phyloP scores from a whole-genome alignment of 1,140 invertebrate genomes.

The Nephila pilipes region DNA sequence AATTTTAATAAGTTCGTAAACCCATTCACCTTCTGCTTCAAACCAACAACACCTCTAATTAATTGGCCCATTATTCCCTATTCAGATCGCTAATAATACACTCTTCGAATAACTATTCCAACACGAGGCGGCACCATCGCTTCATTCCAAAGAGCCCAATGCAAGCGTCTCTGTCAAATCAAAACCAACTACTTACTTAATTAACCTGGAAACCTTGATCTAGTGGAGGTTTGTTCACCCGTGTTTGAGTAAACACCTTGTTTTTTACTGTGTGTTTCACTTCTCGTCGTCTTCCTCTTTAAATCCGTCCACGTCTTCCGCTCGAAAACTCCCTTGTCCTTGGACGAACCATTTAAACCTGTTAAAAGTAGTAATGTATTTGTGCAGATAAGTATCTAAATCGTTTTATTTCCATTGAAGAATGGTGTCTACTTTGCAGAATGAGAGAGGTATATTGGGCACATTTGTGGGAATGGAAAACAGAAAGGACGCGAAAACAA shows the following conservation, averaged over 20 bases:
- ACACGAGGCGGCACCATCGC: not conserved
- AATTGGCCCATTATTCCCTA: not conserved
- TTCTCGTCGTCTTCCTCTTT: conserved; percentile 1
- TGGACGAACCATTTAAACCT: not conserved
- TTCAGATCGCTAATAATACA: not conserved
- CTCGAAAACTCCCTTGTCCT: not conserved
- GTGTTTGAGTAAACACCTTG: conserved; percentile 39
- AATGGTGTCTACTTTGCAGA: no score
- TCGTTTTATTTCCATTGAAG: not conserved
- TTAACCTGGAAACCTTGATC: conserved; percentile 73
- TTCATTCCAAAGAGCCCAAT: not conserved
- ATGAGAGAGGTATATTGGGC: not conserved
- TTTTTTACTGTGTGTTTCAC: not conserved
- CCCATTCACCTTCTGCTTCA: not conserved
- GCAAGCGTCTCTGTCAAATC: not conserved
- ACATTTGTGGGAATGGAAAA: no score
- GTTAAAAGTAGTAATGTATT: conserved; percentile 1
- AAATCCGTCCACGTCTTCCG: conserved; percentile 26
- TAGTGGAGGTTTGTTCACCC: conserved; percentile 64
- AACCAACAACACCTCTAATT: not conserved
- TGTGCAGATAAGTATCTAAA: conserved; percentile 5
- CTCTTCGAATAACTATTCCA: not conserved
- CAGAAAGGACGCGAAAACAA: no score
- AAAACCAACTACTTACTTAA: conserved; percentile 33
- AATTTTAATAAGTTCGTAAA: not conserved